Base-by-base conservation (phyloP, 2,113 vertebrate genomes). In the Gadus chalcogrammus region DNA sequence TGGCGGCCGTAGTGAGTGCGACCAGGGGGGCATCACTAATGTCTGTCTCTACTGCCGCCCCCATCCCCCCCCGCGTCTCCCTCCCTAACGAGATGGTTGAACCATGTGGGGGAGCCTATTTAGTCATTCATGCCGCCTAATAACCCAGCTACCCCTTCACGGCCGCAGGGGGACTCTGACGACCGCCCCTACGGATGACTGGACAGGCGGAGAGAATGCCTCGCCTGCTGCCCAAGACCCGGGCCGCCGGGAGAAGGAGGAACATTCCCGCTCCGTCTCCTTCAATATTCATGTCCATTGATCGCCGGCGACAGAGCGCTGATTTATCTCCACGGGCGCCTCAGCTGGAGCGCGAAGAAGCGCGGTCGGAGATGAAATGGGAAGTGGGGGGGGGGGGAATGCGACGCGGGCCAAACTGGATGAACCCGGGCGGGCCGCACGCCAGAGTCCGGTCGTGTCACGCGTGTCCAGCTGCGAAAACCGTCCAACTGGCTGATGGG, bases 61-160 rank as follows among this genome's bases (percentile, higher is more conserved):
- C 76, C 82, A 74, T 77, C 66, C 70, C 69, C 79, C 79, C 81
- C 76, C 76, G 82, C 75, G 79, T 67, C 78, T 76, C 75, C 68
- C 77, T 70, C 74, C 82, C 71, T 90, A 90, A 90, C 87, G 82
- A 91, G 87, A 86, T 15, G 83, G 74, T 63, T 84, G 86, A 88
- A 85, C 75, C 81, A 87, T 86, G 74, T 84, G 61, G 78, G 77
- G 4, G 73, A 70, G 73, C 79, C 81, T 84, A 81, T 86, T 89
- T 84, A 89, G 87, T 81, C 87, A 91, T 91, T 89, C 87, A 89
- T 91, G 87, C 88, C 88, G 87, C 78, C 89, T 90, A 89, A 89
- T 89, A 90, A 86, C 85, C 72, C 84, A 75, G 74, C 83, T 72
- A 20, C 20, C 82, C 85, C 83, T 71, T 82, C 84, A 77, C 70